Evolutionary conservation across 2,113 vertebrate species (phyloP).

Genomic region (Morone chrysops): DNA sequence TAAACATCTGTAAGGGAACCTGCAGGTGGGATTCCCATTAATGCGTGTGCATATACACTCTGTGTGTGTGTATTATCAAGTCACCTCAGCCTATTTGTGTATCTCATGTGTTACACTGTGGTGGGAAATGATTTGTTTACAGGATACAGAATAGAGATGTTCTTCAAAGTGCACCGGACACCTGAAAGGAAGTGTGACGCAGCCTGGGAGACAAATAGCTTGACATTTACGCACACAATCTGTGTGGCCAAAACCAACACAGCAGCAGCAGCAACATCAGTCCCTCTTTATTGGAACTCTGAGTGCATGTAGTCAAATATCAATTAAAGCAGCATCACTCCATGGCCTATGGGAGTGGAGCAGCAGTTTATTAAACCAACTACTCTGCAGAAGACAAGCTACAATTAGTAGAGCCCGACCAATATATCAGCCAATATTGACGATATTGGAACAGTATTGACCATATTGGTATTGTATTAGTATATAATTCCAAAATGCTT

Average conservation of each 20-base stretch:
- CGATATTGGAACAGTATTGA: no score
- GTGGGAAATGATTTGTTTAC: conserved; percentile 69
- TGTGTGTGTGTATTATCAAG: conserved; percentile 28
- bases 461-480: no score
- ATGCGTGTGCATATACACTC: background rate
- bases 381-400: conserved; percentile 22
- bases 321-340: conserved; percentile 27
- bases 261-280: conserved; percentile 21
- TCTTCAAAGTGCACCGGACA: conserved; percentile 47
- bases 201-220: conserved; percentile 31
- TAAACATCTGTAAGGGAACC: conserved; percentile 71
- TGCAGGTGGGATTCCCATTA: conserved; percentile 72
- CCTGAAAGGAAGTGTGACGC: conserved; percentile 49
- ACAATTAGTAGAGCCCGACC: background rate
- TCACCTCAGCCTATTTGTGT: conserved; percentile 36
- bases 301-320: conserved; percentile 18
- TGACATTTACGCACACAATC: conserved; percentile 44
- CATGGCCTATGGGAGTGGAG: conserved; percentile 1
- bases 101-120: conserved; percentile 18
- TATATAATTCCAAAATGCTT: no score
- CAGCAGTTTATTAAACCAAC: conserved; percentile 46
- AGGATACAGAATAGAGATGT: conserved; percentile 57
- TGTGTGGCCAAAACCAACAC: conserved; percentile 38
- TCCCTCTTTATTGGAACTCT: conserved; percentile 23
- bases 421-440: no score